Base-by-base conservation (phyloP, 1,140 invertebrate genomes). In the Aphelenchoides fujianensis region DNA sequence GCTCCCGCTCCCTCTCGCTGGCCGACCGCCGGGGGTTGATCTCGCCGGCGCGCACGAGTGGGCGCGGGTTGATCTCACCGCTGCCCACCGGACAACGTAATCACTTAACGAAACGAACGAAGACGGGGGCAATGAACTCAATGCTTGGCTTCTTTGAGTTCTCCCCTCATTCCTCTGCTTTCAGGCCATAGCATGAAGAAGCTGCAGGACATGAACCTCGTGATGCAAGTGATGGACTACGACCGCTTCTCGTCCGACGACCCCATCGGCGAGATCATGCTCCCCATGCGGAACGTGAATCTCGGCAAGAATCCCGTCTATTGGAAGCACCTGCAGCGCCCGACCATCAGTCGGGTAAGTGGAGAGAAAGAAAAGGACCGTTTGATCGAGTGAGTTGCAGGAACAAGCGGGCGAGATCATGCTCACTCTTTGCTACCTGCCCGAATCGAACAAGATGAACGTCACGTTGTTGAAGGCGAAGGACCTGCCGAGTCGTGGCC, bases 211-310 rank as follows among this genome's bases (percentile, higher is more conserved):
- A 89, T 92, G 83, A 92, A 94, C 36, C 87, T 96, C 32, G 92
- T 95, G 85, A 89, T 96, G 48, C 94, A 96, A 84, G 92, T 95
- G 5, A 94, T 95, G 85, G 93, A 95, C 85, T 95, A 95, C 86
- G 93, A 95, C 87, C 89, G 94, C 77, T 95, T 95, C 86, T 95
- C 92, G 23, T 88, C 92, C 77, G 93, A 95, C 84, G 93, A 95
- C 84, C 94, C 92, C 19, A 95, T 95, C 84, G 93, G 94, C n/a
- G 93, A 95, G 86, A 91, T 95, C 64, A 94, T 95, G 85, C 85
- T 95, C 72, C 93, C 93, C 3, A 87, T 95, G 12, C 93, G 92
- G 83, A 92, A 94, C 89, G 92, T 94, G 2, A 83, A 83, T n/a
- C 80, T 83, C 48, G 79, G 81, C 31, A 81, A 81, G 55, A 73